phyloP scores from a whole-genome alignment of 2,797 vertebrate genomes.

The Myotis vivesi region DNA sequence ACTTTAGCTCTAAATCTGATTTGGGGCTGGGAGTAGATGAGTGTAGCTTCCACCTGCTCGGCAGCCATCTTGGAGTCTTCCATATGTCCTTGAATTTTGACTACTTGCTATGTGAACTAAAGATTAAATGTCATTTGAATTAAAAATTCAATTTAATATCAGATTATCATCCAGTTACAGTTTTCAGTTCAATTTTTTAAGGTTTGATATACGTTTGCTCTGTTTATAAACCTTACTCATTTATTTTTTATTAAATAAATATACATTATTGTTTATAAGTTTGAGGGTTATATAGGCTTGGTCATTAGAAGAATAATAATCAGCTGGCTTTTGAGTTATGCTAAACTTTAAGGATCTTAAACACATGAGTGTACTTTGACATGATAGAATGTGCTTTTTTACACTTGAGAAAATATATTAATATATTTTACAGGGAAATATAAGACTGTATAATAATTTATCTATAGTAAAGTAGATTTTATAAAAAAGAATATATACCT shows the following conservation, averaged over 20 bases:
- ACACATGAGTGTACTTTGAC: neutral
- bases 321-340: neutral
- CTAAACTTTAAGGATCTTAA: slow-evolving; percentile 17
- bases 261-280: neutral
- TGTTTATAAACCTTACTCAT: neutral
- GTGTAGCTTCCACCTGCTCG: neutral
- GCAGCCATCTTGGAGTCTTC: neutral
- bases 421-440: neutral
- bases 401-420: neutral
- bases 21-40: neutral
- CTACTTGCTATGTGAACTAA: neutral
- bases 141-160: slow-evolving; percentile 23
- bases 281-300: neutral
- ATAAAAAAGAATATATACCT: neutral
- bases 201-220: neutral
- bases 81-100: neutral
- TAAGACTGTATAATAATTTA: neutral
- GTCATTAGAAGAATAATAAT: neutral
- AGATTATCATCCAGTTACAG: slow-evolving; percentile 1
- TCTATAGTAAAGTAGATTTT: neutral
- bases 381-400: neutral
- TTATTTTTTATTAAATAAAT: slow-evolving; percentile 41
- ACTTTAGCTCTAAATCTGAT: neutral
- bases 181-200: slow-evolving; percentile 28
- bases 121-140: slow-evolving; percentile 47